These are phyloP conservation scores for Notodonta dromedarius DNA, from an alignment of 2,888 invertebrate species.

Conservation along the genomic window DNA sequence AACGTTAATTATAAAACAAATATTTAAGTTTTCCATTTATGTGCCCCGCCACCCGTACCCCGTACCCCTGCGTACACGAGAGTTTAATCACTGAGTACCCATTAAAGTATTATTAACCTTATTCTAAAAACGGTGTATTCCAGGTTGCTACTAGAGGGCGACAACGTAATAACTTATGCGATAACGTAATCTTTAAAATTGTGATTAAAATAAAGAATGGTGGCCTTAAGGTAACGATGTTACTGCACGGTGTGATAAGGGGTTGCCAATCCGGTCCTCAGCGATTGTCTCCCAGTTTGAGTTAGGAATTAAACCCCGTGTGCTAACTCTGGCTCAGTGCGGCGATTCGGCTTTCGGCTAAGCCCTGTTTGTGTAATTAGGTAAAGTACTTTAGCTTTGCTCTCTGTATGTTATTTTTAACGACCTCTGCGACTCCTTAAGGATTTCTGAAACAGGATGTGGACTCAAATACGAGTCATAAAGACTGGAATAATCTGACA, in stretches of 20 bases:
- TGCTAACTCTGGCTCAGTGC: conserved; percentile 41
- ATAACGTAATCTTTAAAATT: no score
- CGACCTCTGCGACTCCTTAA: no score
- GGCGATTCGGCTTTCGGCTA: conserved; percentile 38
- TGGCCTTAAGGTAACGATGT: not conserved
- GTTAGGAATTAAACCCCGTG: conserved; percentile 39
- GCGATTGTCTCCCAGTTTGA: conserved; percentile 42
- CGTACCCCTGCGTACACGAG: no score
- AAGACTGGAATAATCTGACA: no score
- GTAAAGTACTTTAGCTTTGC: conserved; percentile 22
- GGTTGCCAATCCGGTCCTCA: conserved; percentile 22
- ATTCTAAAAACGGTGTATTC: no score
- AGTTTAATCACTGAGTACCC: no score
- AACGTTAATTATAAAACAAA: conserved; percentile 4
- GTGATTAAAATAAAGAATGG: no score
- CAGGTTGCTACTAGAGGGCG: no score
- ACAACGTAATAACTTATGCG: no score
- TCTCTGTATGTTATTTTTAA: not conserved
- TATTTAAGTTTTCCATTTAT: not conserved
- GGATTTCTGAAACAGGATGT: no score
- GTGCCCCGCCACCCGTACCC: not conserved
- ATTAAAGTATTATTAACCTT: no score
- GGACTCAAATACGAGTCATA: not conserved
- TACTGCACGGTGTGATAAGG: conserved; percentile 29
- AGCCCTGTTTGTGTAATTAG: conserved; percentile 22